A percentile compares a stretch with the other conserved stretches of the same genome.
Conservation (phyloP, 2,888 invertebrate species). For the Junonia oenone region DNA sequence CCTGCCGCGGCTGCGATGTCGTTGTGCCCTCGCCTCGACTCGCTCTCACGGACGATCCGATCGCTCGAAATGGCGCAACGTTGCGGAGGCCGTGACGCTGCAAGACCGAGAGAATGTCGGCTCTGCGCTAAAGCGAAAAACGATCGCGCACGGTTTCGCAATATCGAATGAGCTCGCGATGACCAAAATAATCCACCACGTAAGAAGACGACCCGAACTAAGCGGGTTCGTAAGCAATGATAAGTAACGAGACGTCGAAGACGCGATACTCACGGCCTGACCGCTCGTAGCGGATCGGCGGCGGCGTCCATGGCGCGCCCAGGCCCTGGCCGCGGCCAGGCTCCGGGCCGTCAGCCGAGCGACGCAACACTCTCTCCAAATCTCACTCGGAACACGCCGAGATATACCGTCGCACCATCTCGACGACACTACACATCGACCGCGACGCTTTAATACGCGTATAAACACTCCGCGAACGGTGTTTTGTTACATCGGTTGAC, state of each 20-base stretch:
- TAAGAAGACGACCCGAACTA: slow-evolving; percentile 47
- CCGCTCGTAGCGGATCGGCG: slow-evolving; percentile 73
- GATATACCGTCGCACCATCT: slow-evolving; percentile 75
- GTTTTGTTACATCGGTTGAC: slow-evolving; percentile 80
- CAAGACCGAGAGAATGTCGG: slow-evolving; percentile 74
- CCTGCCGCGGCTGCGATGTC: slow-evolving; percentile 51
- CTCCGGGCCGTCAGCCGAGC: slow-evolving; percentile 72
- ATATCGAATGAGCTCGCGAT: slow-evolving; percentile 63
- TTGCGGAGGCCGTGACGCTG: slow-evolving; percentile 74
- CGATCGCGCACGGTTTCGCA: slow-evolving; percentile 72
- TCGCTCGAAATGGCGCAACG: slow-evolving; percentile 75
- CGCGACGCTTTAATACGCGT: slow-evolving; percentile 69
- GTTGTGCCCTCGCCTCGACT: slow-evolving; percentile 46
- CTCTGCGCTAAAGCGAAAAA: slow-evolving; percentile 59
- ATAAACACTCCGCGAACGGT: slow-evolving; percentile 78
- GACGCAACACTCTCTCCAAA: slow-evolving; percentile 74
- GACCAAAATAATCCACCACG: slow-evolving; percentile 70
- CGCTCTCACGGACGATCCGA: slow-evolving; percentile 58
- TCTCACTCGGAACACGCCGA: slow-evolving; percentile 74
- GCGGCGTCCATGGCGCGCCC: slow-evolving; percentile 77
- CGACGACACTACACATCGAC: slow-evolving; percentile 74
- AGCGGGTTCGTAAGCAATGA: slow-evolving; percentile 41
- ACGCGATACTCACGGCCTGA: slow-evolving; percentile 75
- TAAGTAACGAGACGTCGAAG: slow-evolving; percentile 34
- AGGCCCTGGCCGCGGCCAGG: slow-evolving; percentile 75